phyloP scores from a whole-genome alignment of 2,797 vertebrate species.

The Myiothlypis chrysogaster region DNA sequence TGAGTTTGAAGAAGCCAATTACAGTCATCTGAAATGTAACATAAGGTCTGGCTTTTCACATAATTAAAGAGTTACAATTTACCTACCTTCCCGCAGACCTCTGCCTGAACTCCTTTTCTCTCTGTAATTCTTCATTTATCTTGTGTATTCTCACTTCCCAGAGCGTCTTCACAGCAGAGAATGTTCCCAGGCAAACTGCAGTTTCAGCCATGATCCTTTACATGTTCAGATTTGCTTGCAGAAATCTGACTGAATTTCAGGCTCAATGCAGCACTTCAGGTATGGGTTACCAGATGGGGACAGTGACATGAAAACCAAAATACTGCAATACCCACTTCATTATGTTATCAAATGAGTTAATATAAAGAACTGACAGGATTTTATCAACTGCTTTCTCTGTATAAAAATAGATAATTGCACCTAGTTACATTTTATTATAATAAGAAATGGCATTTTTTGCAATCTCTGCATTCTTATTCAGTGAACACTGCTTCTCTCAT shows the following conservation, averaged over 20 bases:
- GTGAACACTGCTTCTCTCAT: not conserved
- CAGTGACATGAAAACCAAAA: not conserved
- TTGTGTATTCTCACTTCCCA: constrained; percentile 91
- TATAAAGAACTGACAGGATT: not conserved
- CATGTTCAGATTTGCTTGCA: constrained; percentile 7
- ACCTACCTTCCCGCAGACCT: constrained; percentile 68
- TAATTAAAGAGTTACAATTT: not conserved
- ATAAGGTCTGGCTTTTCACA: not conserved
- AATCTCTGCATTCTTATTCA: not conserved
- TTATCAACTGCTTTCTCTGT: not conserved
- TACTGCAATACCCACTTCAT: not conserved
- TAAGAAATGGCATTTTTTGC: not conserved
- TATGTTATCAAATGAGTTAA: not conserved
- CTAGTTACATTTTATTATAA: not conserved
- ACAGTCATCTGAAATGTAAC: not conserved
- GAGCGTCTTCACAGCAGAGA: constrained; percentile 85
- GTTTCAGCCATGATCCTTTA: constrained; percentile 79
- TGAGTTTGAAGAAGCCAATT: not conserved
- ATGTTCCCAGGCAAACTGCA: constrained; percentile 74
- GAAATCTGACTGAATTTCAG: not conserved
- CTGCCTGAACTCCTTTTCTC: constrained; percentile 73
- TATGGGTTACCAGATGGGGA: not conserved
- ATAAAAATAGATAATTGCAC: not conserved
- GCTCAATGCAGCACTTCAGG: not conserved
- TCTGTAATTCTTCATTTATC: constrained; percentile 78